Evolutionary conservation across 2,113 vertebrate species (phyloP), one percentile per base, ranked within the genome.

Genomic region (Chloroceryle aenea): DNA sequence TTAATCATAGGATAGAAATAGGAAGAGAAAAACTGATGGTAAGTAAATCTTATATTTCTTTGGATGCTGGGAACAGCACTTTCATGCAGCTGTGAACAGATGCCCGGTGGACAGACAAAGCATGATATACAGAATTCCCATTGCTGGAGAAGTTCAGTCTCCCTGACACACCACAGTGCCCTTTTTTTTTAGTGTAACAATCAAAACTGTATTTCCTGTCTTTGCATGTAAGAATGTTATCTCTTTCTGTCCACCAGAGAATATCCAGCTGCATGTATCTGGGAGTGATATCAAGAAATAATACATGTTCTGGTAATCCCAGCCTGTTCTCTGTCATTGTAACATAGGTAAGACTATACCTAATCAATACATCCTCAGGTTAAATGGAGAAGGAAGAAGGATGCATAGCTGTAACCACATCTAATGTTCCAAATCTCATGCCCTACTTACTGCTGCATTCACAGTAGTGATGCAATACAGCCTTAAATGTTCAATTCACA

Each of bases 111-210:
- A 38, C 6, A 45, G 30, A 38, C 7, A 73, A 52, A 62, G 9
- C 4, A 32, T 1, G 2, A 7, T 38, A 25, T 2, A 2, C 14
- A 64, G 17, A 85, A 32, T 75, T 83, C 9, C 18, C 16, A 47
- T 16, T 26, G 18, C 20, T 45, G 25, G 21, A 63, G 12, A 14
- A 4, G 4, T 50, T 71, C 14, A 20, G 20, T 43, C 4, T 67
- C 6, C 13, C 23, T 75, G 17, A 23, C 6, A 32, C 38, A 26
- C 6, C 1, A 14, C 15, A 18, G 4, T 58, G 10, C 0, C 7
- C n/a, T n/a, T 4, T 30, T 64, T 27, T 25, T 45, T 36, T 36
- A 75, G 16, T 17, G 4, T 10, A 67, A n/a, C 5, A 68, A 92
- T 22, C 5, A 50, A 42, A 85, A 36, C 7, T 21, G 1, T 48